Evolutionary conservation across 2,113 vertebrate genomes (phyloP).

Genomic region (Saimiri boliviensis): DNA sequence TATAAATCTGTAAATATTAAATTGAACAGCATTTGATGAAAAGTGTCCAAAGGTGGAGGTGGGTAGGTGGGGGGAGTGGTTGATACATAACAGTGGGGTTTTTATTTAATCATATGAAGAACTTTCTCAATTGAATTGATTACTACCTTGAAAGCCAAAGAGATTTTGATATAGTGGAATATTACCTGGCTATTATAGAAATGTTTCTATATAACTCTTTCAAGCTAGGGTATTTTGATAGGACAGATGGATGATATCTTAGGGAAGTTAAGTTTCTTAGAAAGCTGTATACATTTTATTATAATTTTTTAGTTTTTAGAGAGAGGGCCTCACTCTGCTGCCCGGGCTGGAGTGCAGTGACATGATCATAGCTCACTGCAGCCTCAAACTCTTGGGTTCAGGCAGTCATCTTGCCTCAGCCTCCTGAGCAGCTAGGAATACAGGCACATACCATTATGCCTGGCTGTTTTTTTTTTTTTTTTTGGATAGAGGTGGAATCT

Average conservation of each 20-base stretch:
- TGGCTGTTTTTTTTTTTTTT: too few species aligned
- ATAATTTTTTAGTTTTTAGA: not conserved
- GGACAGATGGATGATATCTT: not conserved
- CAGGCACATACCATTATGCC: too few species aligned
- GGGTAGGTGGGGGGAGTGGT: not conserved
- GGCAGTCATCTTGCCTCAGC: too few species aligned
- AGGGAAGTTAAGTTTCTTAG: conserved; percentile 37
- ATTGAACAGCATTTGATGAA: not conserved
- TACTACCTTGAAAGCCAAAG: conserved; percentile 1
- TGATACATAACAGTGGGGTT: not conserved
- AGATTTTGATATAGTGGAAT: conserved; percentile 35
- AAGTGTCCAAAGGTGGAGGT: not conserved
- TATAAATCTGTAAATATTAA: conserved; percentile 42
- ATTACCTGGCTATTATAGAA: conserved; percentile 23
- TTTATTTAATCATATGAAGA: conserved; percentile 32
- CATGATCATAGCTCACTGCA: too few species aligned
- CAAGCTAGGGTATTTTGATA: not conserved
- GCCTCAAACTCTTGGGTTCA: too few species aligned
- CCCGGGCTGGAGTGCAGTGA: too few species aligned
- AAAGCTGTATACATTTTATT: too few species aligned
- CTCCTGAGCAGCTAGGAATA: too few species aligned
- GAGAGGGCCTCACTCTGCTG: too few species aligned
- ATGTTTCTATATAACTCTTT: not conserved
- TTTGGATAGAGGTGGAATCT: too few species aligned
- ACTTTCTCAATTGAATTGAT: conserved; percentile 13